phyloP scores from a whole-genome alignment of 2,113 vertebrate species.

The Proteles cristata region DNA sequence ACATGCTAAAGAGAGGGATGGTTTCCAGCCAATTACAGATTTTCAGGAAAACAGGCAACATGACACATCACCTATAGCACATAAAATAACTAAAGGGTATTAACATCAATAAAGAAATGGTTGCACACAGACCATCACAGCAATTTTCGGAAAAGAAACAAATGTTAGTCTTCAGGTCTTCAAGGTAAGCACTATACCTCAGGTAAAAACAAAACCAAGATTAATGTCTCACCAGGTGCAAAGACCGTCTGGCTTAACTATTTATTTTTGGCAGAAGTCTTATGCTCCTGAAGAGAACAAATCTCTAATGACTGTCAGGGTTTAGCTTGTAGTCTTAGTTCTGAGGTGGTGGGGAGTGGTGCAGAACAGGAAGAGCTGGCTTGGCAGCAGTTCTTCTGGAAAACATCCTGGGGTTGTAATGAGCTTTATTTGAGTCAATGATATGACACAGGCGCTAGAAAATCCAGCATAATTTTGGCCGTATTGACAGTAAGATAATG shows the following conservation, averaged over 20 bases:
- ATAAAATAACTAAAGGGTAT: not conserved
- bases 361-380: not conserved
- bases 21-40: not conserved
- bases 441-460: not conserved
- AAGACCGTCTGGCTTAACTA: not conserved
- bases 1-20: not conserved
- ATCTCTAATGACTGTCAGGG: not conserved
- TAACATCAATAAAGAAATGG: not conserved
- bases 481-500: not conserved
- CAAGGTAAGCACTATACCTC: not conserved
- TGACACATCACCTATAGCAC: not conserved
- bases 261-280: not conserved
- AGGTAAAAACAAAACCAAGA: not conserved
- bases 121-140: no score
- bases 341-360: not conserved
- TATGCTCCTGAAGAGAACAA: not conserved
- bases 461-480: not conserved
- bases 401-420: not conserved
- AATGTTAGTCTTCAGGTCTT: not conserved
- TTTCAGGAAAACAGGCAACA: conserved; percentile 27
- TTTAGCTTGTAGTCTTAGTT: not conserved
- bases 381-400: not conserved
- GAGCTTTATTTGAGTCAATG: not conserved
- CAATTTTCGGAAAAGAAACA: not conserved
- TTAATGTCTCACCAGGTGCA: not conserved